Conservation (phyloP, 1,140 invertebrate species). For the Helicorthomorpha holstii region DNA sequence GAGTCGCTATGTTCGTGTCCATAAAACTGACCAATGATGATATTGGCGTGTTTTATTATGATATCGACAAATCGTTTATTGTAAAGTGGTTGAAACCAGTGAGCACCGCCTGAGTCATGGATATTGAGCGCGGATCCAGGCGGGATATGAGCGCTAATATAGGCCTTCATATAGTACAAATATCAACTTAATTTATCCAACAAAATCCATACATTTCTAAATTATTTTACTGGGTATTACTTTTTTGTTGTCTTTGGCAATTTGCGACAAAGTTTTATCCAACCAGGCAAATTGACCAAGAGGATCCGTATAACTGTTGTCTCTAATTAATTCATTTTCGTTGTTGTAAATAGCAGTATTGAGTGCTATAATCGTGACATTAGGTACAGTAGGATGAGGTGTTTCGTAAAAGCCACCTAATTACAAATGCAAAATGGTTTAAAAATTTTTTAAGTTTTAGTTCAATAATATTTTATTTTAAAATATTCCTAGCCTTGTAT, state of each 20-base stretch:
- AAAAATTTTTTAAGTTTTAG: too few species aligned
- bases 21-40: slow-evolving; percentile 80
- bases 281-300: not conserved
- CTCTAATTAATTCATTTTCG: not conserved
- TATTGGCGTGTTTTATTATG: slow-evolving; percentile 49
- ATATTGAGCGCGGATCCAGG: slow-evolving; percentile 68
- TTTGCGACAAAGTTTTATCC: not conserved
- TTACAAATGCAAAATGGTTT: too few species aligned
- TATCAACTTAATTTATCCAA: too few species aligned
- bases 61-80: slow-evolving; percentile 43
- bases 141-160: slow-evolving; percentile 71
- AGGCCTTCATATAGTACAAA: slow-evolving; percentile 57
- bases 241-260: not conserved
- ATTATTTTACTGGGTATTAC: too few species aligned
- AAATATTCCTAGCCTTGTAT: too few species aligned
- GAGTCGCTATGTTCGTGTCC: slow-evolving; percentile 79
- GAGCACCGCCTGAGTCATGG: slow-evolving; percentile 26
- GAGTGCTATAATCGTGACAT: too few species aligned
- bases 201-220: too few species aligned
- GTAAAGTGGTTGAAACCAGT: slow-evolving; percentile 19
- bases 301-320: not conserved
- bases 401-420: too few species aligned
- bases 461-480: too few species aligned
- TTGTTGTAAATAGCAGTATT: not conserved
- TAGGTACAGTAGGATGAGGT: too few species aligned